Conservation (phyloP, 2,888 invertebrate species). For the Acrobasis repandana region DNA sequence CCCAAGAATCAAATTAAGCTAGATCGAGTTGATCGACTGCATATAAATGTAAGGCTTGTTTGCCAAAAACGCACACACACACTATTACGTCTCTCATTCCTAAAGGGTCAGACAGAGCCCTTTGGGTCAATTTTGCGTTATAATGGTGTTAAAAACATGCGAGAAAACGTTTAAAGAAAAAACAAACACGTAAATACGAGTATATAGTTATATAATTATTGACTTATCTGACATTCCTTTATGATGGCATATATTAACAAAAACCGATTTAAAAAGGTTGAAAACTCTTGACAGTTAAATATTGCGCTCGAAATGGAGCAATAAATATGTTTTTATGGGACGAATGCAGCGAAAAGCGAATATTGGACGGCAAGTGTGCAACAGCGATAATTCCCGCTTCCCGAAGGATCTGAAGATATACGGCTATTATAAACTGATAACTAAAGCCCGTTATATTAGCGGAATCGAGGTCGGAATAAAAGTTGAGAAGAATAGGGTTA, state of each 20-base stretch:
- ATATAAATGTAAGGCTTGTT: too few species aligned
- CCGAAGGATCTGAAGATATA: constrained; percentile 2
- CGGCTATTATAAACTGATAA: neutral
- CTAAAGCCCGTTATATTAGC: neutral
- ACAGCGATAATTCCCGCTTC: constrained; percentile 3
- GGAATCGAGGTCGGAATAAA: neutral
- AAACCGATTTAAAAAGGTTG: constrained; percentile 1
- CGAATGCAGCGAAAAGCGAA: constrained; percentile 11
- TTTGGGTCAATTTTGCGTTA: too few species aligned
- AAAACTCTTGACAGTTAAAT: neutral
- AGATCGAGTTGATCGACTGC: too few species aligned
- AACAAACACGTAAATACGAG: too few species aligned
- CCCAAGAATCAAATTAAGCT: too few species aligned
- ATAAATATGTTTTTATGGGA: constrained; percentile 20
- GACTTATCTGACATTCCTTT: neutral
- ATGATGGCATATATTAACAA: neutral
- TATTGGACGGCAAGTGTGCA: constrained; percentile 15
- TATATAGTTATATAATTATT: neutral
- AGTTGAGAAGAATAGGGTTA: neutral
- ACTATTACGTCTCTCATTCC: too few species aligned
- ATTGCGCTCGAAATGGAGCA: constrained; percentile 5
- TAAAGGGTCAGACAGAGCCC: too few species aligned
- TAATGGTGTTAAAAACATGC: too few species aligned
- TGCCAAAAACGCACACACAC: too few species aligned
- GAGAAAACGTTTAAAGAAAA: too few species aligned